phyloP scores from a whole-genome alignment of 2,888 invertebrate species.

The Clitarchus hookeri region DNA sequence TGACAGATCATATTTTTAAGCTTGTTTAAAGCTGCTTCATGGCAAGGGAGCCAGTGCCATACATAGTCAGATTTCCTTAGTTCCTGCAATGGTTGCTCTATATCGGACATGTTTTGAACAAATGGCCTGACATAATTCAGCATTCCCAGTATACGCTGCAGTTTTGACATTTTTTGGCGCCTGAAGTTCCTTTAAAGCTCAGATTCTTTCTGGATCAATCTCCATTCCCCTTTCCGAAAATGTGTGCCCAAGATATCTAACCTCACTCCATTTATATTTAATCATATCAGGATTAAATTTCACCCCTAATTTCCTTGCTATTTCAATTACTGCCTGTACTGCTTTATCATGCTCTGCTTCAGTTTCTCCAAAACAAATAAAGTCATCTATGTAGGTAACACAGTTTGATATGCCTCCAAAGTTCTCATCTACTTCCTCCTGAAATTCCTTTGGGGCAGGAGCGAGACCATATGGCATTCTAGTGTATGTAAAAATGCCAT shows the following conservation, averaged over 20 bases:
- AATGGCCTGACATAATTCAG: background rate
- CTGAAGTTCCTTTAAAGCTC: background rate
- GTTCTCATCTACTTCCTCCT: background rate
- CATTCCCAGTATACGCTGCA: background rate
- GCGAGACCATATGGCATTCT: background rate
- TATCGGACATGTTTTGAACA: background rate
- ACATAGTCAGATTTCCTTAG: background rate
- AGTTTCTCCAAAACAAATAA: background rate
- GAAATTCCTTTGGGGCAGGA: background rate
- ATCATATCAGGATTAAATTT: background rate
- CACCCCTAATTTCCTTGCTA: background rate
- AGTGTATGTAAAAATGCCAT: background rate
- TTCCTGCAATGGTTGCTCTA: background rate
- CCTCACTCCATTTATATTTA: too few species aligned
- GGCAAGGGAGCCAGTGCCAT: background rate
- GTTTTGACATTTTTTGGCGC: background rate
- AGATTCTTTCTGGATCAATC: background rate
- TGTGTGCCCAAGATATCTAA: background rate
- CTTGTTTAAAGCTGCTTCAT: background rate
- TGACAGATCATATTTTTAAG: background rate
- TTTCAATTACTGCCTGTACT: background rate
- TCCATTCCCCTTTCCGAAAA: background rate
- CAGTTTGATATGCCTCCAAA: background rate
- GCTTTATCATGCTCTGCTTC: background rate
- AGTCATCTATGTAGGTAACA: background rate